Evolutionary conservation across 2,797 vertebrate genomes (phyloP), one percentile per base, ranked within the genome.

Genomic region (Neosalanx taihuensis): DNA sequence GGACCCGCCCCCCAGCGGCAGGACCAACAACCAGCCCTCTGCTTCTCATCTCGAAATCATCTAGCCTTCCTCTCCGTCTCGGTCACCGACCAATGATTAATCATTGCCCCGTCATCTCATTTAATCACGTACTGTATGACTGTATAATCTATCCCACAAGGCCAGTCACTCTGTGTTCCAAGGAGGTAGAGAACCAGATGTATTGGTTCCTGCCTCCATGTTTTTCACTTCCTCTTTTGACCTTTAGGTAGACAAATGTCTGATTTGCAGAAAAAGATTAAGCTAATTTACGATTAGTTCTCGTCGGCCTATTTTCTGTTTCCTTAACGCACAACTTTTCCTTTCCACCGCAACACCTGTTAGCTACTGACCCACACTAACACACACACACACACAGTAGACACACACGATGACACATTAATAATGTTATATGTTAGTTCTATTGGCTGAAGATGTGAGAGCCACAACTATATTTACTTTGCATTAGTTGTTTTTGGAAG

Each of bases 41-140:
- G 18, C 30, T 6, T 58, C 20, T 58, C 67, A 33, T 69, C 53
- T 58, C n/a, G 57, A 57, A 23, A 17, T 63, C 15, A 31, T 5
- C 61, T 63, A 18, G 61, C 30, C 26, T 9, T 60, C 58, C 23
- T 33, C 31, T 35, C 61, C 30, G 60, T 15, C 12, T 12, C 29
- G 9, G 49, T 69, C 53, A 33, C 26, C 31, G 53, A 30, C 53
- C 7, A 69, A 57, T 57, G 18, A 64, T 31, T 12, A 30, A 53
- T 51, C 31, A 64, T 18, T 6, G 46, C 51, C 62, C 41, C 64
- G 29, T 46, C 20, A 37, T 69, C 18, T 58, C 51, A 37, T 20
- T n/a, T 56, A 57, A 20, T 59, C 30, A 56, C 31, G 65, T 67
- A 67, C 51, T 53, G 46, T 67, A 53, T 67, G 26, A 56, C 51